Base-by-base conservation (phyloP, 2,113 vertebrate genomes). In the Puntigrus tetrazona region DNA sequence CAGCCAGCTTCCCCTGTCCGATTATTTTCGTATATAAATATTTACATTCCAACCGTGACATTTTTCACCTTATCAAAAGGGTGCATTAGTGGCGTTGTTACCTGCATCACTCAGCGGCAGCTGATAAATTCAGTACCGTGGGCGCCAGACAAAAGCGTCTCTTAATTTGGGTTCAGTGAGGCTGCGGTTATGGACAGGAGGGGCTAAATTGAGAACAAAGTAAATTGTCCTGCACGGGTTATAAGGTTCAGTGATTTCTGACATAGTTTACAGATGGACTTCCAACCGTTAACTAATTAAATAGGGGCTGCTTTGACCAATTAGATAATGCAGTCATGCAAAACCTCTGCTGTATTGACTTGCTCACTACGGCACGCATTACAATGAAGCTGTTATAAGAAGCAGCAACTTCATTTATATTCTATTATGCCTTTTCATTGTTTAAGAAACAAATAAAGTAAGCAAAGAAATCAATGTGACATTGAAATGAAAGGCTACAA, bases 21-120 rank as follows among this genome's bases (percentile, higher is more conserved):
- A 89, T 90, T 89, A 91, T 89, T 90, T 86, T 72, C 57, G 52
- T 52, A 36, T 57, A 82, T 87, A 91, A 92, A 92, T 90, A 92
- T 92, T 92, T 90, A 88, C 93, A 87, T 88, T 92, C 85, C 79
- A 89, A 77, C 85, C 82, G 22, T 86, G 4, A 84, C 70, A 75
- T 52, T 83, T 59, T 47, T 20, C 25, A 84, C 89, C 87, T 91
- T 93, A 92, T 94, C 92, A 88, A 16, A 84, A 88, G 89, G 90
- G 90, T 91, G 89, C 86, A 85, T 94, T 91, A 88, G 88, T 47
- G 79, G 83, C 87, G 89, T 83, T 88, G 88, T 88, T 87, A 81
- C 82, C 88, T 65, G 76, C 82, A 91, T 90, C 86, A 88, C 88
- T 93, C 89, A 91, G 61, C 83, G 45, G 80, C 86, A 86, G 85